Conservation (phyloP, 2,797 vertebrate genomes). For the Furcifer pardalis region DNA sequence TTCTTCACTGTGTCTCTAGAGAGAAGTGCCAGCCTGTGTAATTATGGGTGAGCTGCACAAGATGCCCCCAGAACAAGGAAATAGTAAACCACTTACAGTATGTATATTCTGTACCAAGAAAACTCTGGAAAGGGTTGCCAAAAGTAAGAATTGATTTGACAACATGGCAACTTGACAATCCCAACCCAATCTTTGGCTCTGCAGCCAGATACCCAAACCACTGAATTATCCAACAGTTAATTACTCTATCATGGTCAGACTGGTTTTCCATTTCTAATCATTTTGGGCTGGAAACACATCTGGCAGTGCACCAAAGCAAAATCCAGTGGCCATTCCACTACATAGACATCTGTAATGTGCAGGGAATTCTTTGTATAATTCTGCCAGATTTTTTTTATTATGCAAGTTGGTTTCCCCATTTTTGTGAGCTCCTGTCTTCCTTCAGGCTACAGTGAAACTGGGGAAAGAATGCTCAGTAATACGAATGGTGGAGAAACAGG, state of each 20-base stretch:
- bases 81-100: too few relatives aligned
- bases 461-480: not conserved
- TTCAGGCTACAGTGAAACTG: not conserved
- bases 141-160: too few relatives aligned
- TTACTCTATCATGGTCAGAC: constrained; percentile 10
- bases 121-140: too few relatives aligned
- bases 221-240: too few relatives aligned
- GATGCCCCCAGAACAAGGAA: too few relatives aligned
- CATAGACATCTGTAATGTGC: not conserved
- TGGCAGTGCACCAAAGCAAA: not conserved
- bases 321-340: not conserved
- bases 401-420: not conserved
- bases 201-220: too few relatives aligned
- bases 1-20: too few relatives aligned
- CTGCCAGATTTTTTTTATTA: not conserved
- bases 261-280: not conserved
- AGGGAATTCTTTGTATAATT: not conserved
- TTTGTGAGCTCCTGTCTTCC: not conserved
- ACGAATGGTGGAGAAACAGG: not conserved
- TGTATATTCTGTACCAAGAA: too few relatives aligned
- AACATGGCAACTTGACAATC: too few relatives aligned
- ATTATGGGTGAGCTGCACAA: too few relatives aligned
- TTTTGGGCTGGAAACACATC: not conserved
- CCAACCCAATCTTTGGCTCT: too few relatives aligned
- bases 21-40: too few relatives aligned